A percentile compares a stretch with the other conserved stretches of the same genome.
These are phyloP conservation scores for Calonectris borealis DNA, from an alignment of 2,113 vertebrate species.

Conservation along the genomic window DNA sequence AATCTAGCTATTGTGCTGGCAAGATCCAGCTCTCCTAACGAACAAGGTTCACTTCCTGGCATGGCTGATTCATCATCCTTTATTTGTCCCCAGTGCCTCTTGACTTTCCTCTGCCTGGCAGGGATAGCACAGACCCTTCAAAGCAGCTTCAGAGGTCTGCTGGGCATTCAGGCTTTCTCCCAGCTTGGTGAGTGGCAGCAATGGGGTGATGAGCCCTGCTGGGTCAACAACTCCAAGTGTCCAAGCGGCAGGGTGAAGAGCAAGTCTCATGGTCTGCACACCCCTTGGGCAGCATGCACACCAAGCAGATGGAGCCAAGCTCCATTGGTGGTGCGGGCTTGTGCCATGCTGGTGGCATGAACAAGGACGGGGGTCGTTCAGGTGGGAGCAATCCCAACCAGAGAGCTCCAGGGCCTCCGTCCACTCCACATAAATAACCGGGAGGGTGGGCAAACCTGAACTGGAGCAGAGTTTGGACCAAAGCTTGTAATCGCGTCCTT, in stretches of 20 bases:
- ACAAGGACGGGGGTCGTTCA: not conserved
- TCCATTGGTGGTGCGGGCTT: rapidly evolving
- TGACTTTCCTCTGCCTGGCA: not conserved
- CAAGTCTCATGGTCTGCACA: too few species aligned
- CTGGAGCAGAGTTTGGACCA: not conserved
- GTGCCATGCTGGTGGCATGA: not conserved
- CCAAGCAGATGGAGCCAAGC: not conserved
- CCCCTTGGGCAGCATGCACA: not conserved
- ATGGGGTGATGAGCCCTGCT: too few species aligned
- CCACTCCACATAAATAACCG: not conserved
- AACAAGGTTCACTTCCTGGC: conserved; percentile 3
- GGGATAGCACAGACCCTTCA: not conserved
- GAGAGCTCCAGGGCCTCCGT: not conserved
- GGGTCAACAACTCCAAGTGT: rapidly evolving
- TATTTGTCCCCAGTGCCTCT: not conserved
- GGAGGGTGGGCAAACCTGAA: not conserved
- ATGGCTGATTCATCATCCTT: not conserved
- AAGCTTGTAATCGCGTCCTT: not conserved
- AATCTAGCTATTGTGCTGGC: conserved; percentile 56
- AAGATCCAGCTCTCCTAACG: conserved; percentile 17
- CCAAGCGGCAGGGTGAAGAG: not conserved
- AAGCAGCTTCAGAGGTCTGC: not conserved
- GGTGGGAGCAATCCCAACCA: not conserved
- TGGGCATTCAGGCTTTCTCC: not conserved
- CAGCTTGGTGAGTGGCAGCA: not conserved